These are phyloP conservation scores for Callionymus lyra DNA, from an alignment of 2,113 vertebrate species.

Conservation along the genomic window DNA sequence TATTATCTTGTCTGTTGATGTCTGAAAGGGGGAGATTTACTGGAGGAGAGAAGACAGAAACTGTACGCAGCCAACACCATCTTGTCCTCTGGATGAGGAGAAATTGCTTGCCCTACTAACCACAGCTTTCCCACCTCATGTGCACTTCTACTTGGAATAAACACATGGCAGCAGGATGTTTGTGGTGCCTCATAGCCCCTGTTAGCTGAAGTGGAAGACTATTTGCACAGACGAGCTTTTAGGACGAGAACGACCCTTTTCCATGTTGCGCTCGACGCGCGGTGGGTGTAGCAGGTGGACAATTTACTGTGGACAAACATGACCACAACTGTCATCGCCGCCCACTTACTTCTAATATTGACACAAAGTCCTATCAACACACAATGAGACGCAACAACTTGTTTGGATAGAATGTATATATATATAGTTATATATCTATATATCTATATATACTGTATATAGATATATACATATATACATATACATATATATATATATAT, in stretches of 20 bases:
- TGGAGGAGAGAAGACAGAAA: conserved; percentile 89
- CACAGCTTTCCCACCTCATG: conserved; percentile 97
- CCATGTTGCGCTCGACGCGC: conserved; percentile 41
- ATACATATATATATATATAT: too few species aligned
- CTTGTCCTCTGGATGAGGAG: conserved; percentile 47
- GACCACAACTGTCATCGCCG: conserved; percentile 48
- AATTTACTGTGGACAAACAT: conserved; percentile 57
- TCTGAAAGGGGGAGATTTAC: conserved; percentile 95
- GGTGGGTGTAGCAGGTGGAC: conserved; percentile 46
- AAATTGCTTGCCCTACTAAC: conserved; percentile 94
- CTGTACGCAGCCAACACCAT: conserved; percentile 83
- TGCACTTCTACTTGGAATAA: conserved; percentile 97
- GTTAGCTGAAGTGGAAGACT: conserved; percentile 88
- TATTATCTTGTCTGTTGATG: conserved; percentile 99
- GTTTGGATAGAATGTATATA: too few species aligned
- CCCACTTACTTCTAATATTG: conserved; percentile 15
- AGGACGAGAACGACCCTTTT: conserved; percentile 63
- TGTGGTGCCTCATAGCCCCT: conserved; percentile 80
- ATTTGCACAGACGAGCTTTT: conserved; percentile 87
- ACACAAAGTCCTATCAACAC: conserved; percentile 14
- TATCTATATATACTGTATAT: too few species aligned
- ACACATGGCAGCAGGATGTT: conserved; percentile 86
- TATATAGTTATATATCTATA: too few species aligned
- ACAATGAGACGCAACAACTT: conserved; percentile 4
- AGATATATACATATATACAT: too few species aligned